A percentile compares a stretch with the other conserved stretches of the same genome.
Conservation (phyloP, 2,113 vertebrate species). For the Puma concolor region DNA sequence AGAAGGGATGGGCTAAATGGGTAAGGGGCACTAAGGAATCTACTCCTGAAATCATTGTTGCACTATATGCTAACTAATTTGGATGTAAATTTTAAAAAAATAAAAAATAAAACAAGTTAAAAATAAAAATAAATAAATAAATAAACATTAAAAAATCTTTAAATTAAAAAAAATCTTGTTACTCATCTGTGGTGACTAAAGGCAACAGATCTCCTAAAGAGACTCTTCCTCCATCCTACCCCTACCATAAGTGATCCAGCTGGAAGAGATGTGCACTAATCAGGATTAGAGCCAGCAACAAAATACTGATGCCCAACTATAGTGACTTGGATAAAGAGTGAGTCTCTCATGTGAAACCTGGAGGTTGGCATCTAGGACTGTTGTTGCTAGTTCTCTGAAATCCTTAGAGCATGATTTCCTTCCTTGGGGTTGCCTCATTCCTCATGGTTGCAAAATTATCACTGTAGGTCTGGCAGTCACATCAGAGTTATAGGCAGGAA, state of each 20-base stretch:
- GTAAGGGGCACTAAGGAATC: no score
- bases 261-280: background rate
- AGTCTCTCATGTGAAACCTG: background rate
- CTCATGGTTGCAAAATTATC: background rate
- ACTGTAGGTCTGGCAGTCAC: background rate
- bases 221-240: background rate
- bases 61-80: no score
- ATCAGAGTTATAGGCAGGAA: background rate
- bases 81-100: no score
- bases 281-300: background rate
- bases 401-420: background rate
- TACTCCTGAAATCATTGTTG: no score
- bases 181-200: background rate
- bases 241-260: background rate
- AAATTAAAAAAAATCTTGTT: background rate
- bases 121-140: no score
- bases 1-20: no score
- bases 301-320: background rate
- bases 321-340: background rate
- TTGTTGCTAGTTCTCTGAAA: background rate
- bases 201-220: background rate
- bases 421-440: background rate
- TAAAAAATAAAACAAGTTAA: no score
- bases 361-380: background rate
- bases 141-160: no score